phyloP scores from a whole-genome alignment of 2,113 vertebrate species.

The Apodemus sylvaticus region DNA sequence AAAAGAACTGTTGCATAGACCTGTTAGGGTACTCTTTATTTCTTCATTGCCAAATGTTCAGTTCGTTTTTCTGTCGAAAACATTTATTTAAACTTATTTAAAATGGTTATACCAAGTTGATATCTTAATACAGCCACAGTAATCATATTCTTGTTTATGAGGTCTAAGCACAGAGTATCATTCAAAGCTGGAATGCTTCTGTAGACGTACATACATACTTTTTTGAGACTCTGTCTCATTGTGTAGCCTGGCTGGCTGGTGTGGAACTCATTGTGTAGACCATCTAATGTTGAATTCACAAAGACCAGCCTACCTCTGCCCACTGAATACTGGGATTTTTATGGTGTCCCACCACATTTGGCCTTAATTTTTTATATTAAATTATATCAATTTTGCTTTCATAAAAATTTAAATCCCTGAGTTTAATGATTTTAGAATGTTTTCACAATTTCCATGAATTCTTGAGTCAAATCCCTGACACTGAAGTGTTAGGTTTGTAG shows the following conservation, averaged over 20 bases:
- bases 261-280: background rate
- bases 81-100: too few species aligned
- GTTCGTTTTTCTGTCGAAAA: background rate
- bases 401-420: background rate
- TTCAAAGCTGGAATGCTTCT: background rate
- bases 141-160: background rate
- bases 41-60: background rate
- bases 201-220: background rate
- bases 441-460: background rate
- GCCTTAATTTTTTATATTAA: background rate
- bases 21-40: background rate
- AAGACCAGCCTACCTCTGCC: background rate
- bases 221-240: background rate
- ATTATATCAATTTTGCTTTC: background rate
- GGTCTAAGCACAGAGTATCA: background rate
- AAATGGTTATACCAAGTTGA: background rate
- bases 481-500: background rate
- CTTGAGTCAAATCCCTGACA: background rate
- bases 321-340: background rate
- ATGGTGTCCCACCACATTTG: background rate
- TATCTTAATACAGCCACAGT: background rate
- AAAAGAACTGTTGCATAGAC: background rate
- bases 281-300: background rate
- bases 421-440: conserved; percentile 48
- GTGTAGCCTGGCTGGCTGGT: background rate